These are phyloP conservation scores for Gephyroberyx darwinii DNA, from an alignment of 2,797 vertebrate species.

Conservation along the genomic window DNA sequence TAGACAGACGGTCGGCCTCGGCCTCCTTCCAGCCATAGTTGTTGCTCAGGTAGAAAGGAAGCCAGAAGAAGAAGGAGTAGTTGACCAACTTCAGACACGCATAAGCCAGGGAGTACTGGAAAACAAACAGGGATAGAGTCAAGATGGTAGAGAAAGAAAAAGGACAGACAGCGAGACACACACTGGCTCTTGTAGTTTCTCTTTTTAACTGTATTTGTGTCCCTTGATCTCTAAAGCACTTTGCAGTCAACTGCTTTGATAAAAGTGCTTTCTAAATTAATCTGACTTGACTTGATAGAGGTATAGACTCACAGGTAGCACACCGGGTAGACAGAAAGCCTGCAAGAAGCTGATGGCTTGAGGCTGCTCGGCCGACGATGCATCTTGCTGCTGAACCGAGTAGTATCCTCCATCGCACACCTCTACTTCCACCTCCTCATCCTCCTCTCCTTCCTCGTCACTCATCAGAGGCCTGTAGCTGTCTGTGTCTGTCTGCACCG, in stretches of 20 bases:
- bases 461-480: slow-evolving; percentile 90
- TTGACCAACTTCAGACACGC: slow-evolving; percentile 97
- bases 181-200: no score
- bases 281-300: neutral
- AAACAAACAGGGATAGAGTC: slow-evolving; percentile 9
- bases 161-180: no score
- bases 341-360: slow-evolving; percentile 88
- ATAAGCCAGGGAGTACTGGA: slow-evolving; percentile 94
- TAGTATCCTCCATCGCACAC: slow-evolving; percentile 72
- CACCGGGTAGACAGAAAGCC: slow-evolving; percentile 94
- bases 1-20: slow-evolving; percentile 91
- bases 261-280: neutral
- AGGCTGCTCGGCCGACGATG: slow-evolving; percentile 56
- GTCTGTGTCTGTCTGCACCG: slow-evolving; percentile 83
- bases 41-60: slow-evolving; percentile 96
- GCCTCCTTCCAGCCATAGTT: slow-evolving; percentile 96
- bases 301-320: slow-evolving; percentile 85
- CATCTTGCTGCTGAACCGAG: slow-evolving; percentile 78
- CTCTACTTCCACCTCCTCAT: slow-evolving; percentile 64
- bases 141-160: neutral
- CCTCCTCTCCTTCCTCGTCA: slow-evolving; percentile 81
- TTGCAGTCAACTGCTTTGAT: no score
- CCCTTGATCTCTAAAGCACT: no score
- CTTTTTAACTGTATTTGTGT: no score
- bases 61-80: slow-evolving; percentile 99